Conservation (phyloP, 2,113 vertebrate species). For the Myotis davidii region DNA sequence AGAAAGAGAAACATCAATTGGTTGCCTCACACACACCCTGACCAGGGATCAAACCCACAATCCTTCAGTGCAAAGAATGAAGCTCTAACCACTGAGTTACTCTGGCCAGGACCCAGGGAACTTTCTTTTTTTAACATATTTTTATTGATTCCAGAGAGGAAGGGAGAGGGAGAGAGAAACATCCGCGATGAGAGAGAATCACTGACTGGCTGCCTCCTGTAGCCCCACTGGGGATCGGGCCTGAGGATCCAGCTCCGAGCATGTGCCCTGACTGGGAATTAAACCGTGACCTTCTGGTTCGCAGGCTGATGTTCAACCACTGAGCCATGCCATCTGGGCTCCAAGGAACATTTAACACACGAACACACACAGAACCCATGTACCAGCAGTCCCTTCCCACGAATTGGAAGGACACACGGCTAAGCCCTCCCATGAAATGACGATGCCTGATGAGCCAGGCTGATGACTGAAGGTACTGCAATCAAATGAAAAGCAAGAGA, state of each 20-base stretch:
- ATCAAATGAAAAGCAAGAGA: neutral
- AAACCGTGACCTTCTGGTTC: neutral
- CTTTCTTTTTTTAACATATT: no score
- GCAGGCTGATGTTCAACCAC: neutral
- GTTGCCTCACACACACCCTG: no score
- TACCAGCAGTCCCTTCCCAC: neutral
- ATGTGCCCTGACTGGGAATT: neutral
- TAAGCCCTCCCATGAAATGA: neutral
- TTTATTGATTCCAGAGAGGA: neutral
- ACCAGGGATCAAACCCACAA: no score
- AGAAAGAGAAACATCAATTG: neutral
- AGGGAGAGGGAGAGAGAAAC: neutral
- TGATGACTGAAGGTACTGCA: rapidly evolving
- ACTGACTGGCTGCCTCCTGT: neutral
- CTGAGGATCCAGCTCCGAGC: neutral
- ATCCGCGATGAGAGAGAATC: no score
- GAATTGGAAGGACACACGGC: neutral
- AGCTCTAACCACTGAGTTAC: no score
- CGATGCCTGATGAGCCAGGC: rapidly evolving
- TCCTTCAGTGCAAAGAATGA: no score
- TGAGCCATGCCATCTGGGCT: neutral
- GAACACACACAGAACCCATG: neutral
- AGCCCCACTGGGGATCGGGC: neutral
- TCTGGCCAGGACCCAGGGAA: no score
- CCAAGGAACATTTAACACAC: neutral